Percentiles rank a stretch among this genome's conserved stretches.
phyloP scores from a whole-genome alignment of 2,113 vertebrate species.

The Callithrix jacchus region DNA sequence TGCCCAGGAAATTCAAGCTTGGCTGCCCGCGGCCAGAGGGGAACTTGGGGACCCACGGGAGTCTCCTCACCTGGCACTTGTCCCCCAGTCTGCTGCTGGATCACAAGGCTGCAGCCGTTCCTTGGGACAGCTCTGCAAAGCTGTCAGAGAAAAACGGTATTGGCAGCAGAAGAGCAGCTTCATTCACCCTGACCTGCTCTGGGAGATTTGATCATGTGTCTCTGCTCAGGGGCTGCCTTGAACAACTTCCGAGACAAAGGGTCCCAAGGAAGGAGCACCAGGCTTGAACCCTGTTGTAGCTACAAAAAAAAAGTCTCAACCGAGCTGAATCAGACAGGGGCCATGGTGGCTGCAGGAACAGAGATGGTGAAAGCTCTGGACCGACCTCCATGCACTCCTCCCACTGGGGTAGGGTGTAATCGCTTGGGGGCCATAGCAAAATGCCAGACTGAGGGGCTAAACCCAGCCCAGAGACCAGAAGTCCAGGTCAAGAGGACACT shows the following conservation, averaged over 20 bases:
- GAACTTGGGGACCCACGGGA: accelerated
- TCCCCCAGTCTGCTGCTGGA: neutral
- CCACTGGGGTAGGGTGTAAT: accelerated
- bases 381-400: accelerated
- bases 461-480: neutral
- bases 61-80: neutral
- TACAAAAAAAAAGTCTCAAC: neutral
- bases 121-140: neutral
- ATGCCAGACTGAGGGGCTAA: neutral
- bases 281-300: neutral
- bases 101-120: accelerated
- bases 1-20: neutral
- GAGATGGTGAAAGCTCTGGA: accelerated
- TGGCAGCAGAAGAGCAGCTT: neutral
- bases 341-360: neutral
- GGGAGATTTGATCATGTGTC: neutral
- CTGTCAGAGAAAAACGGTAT: neutral
- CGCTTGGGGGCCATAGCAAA: neutral
- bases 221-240: accelerated
- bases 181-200: neutral
- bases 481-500: neutral
- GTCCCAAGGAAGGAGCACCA: neutral
- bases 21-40: accelerated
- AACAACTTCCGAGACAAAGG: neutral
- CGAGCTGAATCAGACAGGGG: neutral